phyloP scores from a whole-genome alignment of 1,140 invertebrate genomes.

The Stegodyphus dumicola region DNA sequence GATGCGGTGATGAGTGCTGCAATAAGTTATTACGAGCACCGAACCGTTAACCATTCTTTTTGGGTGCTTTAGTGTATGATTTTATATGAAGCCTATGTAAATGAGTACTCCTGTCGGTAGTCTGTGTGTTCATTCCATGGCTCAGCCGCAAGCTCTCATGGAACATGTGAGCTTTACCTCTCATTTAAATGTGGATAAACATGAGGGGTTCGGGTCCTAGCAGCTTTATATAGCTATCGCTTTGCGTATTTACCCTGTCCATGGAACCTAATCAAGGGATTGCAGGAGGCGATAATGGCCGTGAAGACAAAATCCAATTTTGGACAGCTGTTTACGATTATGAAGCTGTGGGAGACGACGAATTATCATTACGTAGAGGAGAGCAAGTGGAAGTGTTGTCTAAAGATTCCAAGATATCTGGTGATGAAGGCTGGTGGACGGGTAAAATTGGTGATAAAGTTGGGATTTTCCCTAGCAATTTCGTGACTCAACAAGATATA shows the following conservation, averaged over 20 bases:
- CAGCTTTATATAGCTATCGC: background rate
- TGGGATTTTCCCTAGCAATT: constrained; percentile 91
- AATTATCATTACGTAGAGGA: constrained; percentile 85
- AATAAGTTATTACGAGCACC: background rate
- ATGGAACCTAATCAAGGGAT: constrained; percentile 20
- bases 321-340: constrained; percentile 94
- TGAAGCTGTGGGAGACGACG: constrained; percentile 90
- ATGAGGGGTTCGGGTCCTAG: background rate
- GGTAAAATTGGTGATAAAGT: constrained; percentile 81
- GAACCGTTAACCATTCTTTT: background rate
- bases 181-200: constrained; percentile 6
- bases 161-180: background rate
- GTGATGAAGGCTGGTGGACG: constrained; percentile 98
- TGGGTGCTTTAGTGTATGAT: background rate
- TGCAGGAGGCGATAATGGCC: background rate
- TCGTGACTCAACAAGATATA: constrained; percentile 82
- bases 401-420: constrained; percentile 94
- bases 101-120: constrained; percentile 5
- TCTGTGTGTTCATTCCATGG: background rate
- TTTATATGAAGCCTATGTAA: constrained; percentile 8
- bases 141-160: constrained; percentile 28
- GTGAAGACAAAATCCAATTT: constrained; percentile 26
- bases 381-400: constrained; percentile 92
- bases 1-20: background rate
- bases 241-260: constrained; percentile 2